These are phyloP conservation scores for Heterodera filipjevi DNA, from an alignment of 2,888 invertebrate genomes.

Conservation along the genomic window DNA sequence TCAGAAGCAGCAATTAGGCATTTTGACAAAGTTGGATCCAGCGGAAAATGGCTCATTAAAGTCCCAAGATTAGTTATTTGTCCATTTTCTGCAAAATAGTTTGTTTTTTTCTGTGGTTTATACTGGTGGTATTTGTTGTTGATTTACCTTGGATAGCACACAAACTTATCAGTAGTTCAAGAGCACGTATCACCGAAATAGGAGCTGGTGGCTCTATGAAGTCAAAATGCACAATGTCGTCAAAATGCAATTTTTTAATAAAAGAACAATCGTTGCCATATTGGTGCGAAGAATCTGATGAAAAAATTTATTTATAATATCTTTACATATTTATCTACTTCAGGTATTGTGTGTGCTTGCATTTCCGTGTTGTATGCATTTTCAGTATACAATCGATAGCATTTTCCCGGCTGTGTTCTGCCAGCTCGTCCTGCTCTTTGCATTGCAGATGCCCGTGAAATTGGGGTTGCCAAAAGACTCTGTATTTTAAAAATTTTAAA, in stretches of 20 bases:
- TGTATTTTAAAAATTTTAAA: background rate
- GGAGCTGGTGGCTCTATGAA: slow-evolving; percentile 99
- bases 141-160: background rate
- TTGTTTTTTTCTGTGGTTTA: too few species aligned
- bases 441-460: slow-evolving; percentile 97
- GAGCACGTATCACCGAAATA: slow-evolving; percentile 95
- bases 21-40: slow-evolving; percentile 91
- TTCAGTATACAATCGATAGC: slow-evolving; percentile 87
- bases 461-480: slow-evolving; percentile 89
- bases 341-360: slow-evolving; percentile 97
- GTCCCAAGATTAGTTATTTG: slow-evolving; percentile 79
- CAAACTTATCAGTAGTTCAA: slow-evolving; percentile 72
- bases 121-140: too few species aligned
- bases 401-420: slow-evolving; percentile 90
- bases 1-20: slow-evolving; percentile 98
- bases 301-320: background rate
- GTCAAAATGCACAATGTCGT: slow-evolving; percentile 98
- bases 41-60: slow-evolving; percentile 98
- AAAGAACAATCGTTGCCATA: slow-evolving; percentile 93
- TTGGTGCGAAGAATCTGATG: slow-evolving; percentile 73
- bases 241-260: slow-evolving; percentile 97
- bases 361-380: slow-evolving; percentile 91
- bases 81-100: too few species aligned
- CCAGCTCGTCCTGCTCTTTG: slow-evolving; percentile 97
- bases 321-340: slow-evolving; percentile 74